These are phyloP conservation scores for Trachelus tabidus DNA, from an alignment of 2,888 invertebrate genomes.

Conservation along the genomic window DNA sequence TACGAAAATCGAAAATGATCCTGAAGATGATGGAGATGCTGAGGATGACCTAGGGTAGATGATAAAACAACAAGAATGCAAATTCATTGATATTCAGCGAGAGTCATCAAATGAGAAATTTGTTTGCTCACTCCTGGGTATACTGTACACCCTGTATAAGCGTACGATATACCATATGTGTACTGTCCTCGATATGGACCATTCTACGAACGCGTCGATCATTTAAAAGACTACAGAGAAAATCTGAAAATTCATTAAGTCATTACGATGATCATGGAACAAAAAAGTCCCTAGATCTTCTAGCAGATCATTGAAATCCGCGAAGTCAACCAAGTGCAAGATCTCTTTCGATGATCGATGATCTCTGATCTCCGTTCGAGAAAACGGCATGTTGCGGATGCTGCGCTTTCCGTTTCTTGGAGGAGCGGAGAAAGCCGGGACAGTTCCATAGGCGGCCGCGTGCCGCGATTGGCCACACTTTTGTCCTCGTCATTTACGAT, in stretches of 20 bases:
- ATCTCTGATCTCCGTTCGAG: neutral
- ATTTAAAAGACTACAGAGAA: no score
- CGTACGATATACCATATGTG: no score
- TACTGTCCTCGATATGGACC: no score
- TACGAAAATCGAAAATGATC: neutral
- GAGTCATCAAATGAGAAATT: no score
- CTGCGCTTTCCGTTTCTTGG: slow-evolving; percentile 2
- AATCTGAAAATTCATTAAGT: no score
- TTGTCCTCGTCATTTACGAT: neutral
- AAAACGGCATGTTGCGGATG: neutral
- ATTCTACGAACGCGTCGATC: no score
- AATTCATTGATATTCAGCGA: no score
- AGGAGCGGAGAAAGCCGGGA: neutral
- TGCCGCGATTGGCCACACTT: slow-evolving; percentile 1
- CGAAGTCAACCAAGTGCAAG: neutral
- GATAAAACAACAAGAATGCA: neutral
- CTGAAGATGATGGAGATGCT: no score
- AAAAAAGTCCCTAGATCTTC: neutral
- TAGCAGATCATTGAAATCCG: neutral
- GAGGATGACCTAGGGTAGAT: no score
- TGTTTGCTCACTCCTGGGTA: no score
- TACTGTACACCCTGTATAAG: no score
- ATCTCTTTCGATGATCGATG: neutral
- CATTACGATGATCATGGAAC: neutral
- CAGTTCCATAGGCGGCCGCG: neutral